Evolutionary conservation across 2,797 vertebrate genomes (phyloP).

Genomic region (Glyptemys insculpta): DNA sequence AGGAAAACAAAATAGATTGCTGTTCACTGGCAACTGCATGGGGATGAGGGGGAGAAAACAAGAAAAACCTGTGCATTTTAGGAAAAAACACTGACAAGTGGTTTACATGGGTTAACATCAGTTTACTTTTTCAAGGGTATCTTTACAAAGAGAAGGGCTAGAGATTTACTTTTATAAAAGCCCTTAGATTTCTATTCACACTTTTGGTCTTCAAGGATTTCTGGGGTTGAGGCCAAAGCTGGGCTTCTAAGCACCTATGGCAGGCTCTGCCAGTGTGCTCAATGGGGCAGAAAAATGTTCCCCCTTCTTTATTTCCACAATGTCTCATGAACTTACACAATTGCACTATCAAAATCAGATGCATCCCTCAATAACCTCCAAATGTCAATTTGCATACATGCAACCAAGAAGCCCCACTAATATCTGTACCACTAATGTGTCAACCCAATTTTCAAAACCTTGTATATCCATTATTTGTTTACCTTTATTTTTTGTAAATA

Average conservation of each 20-base stretch:
- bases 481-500: background rate
- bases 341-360: background rate
- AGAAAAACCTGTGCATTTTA: background rate
- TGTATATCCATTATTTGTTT: background rate
- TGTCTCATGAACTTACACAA: background rate
- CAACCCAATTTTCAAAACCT: rapidly evolving
- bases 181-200: background rate
- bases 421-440: background rate
- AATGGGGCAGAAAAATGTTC: background rate
- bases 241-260: background rate
- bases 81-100: background rate
- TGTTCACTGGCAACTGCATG: background rate
- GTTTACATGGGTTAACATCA: background rate
- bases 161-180: background rate
- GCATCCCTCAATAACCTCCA: background rate
- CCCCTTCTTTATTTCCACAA: background rate
- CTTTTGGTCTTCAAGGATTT: background rate
- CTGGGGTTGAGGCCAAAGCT: background rate
- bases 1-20: background rate
- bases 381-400: background rate
- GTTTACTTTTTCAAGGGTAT: background rate
- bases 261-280: background rate
- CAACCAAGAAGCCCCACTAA: background rate
- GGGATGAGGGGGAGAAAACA: background rate
- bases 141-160: background rate